Conservation (phyloP, 2,888 invertebrate genomes). For the Mongoloraphidia duomilia region DNA sequence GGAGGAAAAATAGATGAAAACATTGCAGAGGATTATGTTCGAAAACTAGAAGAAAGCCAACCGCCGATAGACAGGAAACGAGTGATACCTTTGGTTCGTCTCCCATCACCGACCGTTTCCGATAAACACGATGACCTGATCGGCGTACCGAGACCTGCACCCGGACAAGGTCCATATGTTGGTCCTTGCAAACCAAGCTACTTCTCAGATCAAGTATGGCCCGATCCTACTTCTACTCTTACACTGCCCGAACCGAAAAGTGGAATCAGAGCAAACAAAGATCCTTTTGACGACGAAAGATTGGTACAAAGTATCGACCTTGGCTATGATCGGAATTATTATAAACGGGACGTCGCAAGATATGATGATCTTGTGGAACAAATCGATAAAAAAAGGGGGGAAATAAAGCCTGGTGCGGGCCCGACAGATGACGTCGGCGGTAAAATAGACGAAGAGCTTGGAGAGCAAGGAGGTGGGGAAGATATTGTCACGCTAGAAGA, state of each 20-base stretch:
- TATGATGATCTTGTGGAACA: background rate
- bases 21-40: too few species aligned
- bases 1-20: too few species aligned
- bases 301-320: constrained; percentile 6
- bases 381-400: background rate
- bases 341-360: background rate
- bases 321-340: constrained; percentile 3
- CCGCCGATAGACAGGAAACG: too few species aligned
- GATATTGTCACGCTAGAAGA: too few species aligned
- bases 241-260: constrained; percentile 24
- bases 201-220: constrained; percentile 15
- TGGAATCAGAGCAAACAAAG: constrained; percentile 25
- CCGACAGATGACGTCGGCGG: background rate
- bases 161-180: background rate
- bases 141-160: background rate
- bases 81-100: background rate
- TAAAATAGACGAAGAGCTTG: background rate
- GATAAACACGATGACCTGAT: background rate
- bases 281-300: background rate
- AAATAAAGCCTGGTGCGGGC: background rate
- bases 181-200: constrained; percentile 1
- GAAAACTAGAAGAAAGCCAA: too few species aligned
- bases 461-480: too few species aligned
- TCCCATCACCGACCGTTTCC: background rate
- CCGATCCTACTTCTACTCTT: constrained; percentile 21